Conservation (phyloP, 2,888 invertebrate species). For the Nebria brevicollis region DNA sequence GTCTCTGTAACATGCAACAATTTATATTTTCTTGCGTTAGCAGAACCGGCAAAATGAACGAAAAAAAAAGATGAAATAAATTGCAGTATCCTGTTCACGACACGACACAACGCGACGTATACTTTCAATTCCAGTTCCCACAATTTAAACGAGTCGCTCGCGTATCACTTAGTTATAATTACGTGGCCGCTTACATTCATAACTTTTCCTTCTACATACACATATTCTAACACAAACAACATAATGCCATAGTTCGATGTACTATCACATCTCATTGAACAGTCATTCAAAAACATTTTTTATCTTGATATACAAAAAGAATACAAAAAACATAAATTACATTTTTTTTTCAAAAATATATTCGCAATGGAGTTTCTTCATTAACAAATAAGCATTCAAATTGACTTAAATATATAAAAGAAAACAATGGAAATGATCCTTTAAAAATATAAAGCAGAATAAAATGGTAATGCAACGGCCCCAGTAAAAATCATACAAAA, state of each 20-base stretch:
- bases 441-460: background rate
- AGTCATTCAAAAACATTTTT: too few species aligned
- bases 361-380: too few species aligned
- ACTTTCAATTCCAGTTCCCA: conserved; percentile 12
- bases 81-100: conserved; percentile 12
- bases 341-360: too few species aligned
- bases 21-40: background rate
- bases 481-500: conserved; percentile 44
- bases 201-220: background rate
- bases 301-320: too few species aligned
- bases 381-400: too few species aligned
- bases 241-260: background rate
- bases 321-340: too few species aligned
- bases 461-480: background rate
- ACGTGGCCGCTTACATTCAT: conserved; percentile 18
- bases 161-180: conserved; percentile 19
- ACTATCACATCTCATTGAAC: too few species aligned
- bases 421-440: background rate
- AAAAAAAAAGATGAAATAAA: conserved; percentile 3
- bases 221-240: background rate
- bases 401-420: too few species aligned
- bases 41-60: background rate
- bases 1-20: background rate
- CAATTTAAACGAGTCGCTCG: conserved; percentile 11
- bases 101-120: background rate